Conservation (phyloP, 2,888 invertebrate genomes). For the Andrena hattorfiana region DNA sequence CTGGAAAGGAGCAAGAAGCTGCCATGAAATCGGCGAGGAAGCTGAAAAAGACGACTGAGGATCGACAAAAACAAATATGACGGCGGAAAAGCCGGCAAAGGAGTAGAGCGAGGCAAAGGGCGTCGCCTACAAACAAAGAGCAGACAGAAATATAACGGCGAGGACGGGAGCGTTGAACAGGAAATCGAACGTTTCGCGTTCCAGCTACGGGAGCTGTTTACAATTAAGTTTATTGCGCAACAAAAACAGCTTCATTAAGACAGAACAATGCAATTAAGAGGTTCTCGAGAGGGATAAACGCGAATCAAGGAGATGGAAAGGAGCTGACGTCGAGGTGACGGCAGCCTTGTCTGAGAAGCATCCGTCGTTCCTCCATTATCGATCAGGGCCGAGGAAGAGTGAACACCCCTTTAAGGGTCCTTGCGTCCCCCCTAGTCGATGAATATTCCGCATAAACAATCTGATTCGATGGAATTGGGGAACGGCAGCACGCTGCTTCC, state of each 20-base stretch:
- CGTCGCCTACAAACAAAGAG: slow-evolving; percentile 24
- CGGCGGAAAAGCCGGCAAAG: background rate
- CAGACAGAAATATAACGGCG: background rate
- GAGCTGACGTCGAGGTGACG: slow-evolving; percentile 49
- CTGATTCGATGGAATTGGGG: slow-evolving; percentile 67
- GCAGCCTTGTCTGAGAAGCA: slow-evolving; percentile 70
- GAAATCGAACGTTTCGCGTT: slow-evolving; percentile 64
- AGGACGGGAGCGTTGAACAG: slow-evolving; percentile 31
- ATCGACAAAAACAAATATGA: background rate
- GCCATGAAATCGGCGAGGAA: background rate
- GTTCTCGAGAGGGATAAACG: slow-evolving; percentile 62
- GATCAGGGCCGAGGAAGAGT: slow-evolving; percentile 71
- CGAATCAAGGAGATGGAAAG: slow-evolving; percentile 55
- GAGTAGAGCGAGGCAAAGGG: background rate
- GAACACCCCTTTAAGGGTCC: slow-evolving; percentile 69
- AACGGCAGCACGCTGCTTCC: slow-evolving; percentile 32
- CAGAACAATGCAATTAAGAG: slow-evolving; percentile 73
- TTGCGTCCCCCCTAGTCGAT: slow-evolving; percentile 58
- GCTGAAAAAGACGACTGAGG: background rate
- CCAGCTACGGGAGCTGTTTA: slow-evolving; percentile 51
- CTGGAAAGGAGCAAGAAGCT: background rate
- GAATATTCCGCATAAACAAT: slow-evolving; percentile 75
- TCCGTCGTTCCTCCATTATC: slow-evolving; percentile 73
- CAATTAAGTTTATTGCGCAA: slow-evolving; percentile 70
- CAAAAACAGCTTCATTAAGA: slow-evolving; percentile 74